Percentiles rank a stretch among this genome's conserved stretches.
These are phyloP conservation scores for Odontocerum albicorne DNA, from an alignment of 2,888 invertebrate genomes.

Conservation along the genomic window DNA sequence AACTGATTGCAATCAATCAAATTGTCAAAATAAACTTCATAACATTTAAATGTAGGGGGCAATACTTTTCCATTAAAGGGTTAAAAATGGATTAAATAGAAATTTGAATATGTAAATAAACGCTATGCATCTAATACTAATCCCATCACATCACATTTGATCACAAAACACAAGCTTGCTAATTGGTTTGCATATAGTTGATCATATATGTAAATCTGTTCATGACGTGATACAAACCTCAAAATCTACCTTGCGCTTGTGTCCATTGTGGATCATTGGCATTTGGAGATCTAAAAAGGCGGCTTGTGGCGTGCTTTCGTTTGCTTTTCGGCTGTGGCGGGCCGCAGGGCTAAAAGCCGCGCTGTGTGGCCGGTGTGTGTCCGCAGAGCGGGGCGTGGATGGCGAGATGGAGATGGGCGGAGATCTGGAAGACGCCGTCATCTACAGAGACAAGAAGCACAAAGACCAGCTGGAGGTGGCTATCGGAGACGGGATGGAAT, in stretches of 20 bases:
- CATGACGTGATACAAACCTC: slow-evolving; percentile 60
- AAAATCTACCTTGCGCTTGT: slow-evolving; percentile 7
- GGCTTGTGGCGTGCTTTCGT: slow-evolving; percentile 52
- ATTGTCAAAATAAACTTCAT: too few species aligned
- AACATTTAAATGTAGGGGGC: too few species aligned
- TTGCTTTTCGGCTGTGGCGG: slow-evolving; percentile 44
- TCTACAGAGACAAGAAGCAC: slow-evolving; percentile 85
- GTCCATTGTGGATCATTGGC: not conserved
- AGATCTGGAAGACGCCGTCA: slow-evolving; percentile 79
- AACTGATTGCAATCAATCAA: too few species aligned
- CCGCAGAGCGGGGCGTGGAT: slow-evolving; percentile 65
- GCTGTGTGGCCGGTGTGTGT: slow-evolving; percentile 67
- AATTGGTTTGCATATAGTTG: too few species aligned
- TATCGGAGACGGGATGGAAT: slow-evolving; percentile 91
- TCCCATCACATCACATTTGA: too few species aligned
- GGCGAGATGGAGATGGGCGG: slow-evolving; percentile 65
- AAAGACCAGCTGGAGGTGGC: slow-evolving; percentile 89
- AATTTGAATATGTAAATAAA: too few species aligned
- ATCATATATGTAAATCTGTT: too few species aligned
- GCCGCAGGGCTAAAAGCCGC: slow-evolving; percentile 58
- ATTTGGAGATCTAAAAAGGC: slow-evolving; percentile 27
- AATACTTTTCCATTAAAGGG: too few species aligned
- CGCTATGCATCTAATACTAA: too few species aligned
- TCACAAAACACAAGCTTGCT: too few species aligned
- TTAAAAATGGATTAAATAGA: too few species aligned